Evolutionary conservation across 2,113 vertebrate genomes (phyloP).

Genomic region (Saccopteryx bilineata): DNA sequence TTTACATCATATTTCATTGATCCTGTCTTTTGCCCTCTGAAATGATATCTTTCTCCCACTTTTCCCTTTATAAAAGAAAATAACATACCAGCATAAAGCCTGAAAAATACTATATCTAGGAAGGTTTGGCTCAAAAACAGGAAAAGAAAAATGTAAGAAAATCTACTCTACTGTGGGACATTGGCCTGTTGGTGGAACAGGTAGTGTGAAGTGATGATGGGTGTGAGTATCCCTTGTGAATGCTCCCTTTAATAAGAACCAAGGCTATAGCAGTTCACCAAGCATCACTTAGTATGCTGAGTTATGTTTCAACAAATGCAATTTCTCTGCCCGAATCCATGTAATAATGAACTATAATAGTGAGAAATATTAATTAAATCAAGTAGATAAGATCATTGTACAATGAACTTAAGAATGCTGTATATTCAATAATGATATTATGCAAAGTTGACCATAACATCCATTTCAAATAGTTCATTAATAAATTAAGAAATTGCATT

Average conservation of each 20-base stretch:
- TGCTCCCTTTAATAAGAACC: background rate
- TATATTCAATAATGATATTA: background rate
- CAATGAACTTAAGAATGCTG: background rate
- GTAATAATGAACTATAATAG: background rate
- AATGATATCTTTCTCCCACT: background rate
- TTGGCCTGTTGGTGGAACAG: background rate
- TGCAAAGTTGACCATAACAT: background rate
- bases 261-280: background rate
- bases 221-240: background rate
- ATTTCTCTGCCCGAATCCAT: background rate
- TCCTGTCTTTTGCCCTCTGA: background rate
- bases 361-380: slow-evolving; percentile 16
- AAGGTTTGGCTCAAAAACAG: background rate
- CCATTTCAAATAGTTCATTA: background rate
- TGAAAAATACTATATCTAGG: background rate
- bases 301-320: background rate
- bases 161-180: background rate
- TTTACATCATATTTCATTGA: background rate
- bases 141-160: background rate
- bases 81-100: background rate
- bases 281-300: background rate
- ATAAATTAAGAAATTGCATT: background rate
- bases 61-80: background rate
- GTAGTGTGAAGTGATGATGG: background rate
- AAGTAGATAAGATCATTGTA: slow-evolving; percentile 13